Conservation (phyloP, 1,140 invertebrate genomes). For the Adoxophyes honmai region DNA sequence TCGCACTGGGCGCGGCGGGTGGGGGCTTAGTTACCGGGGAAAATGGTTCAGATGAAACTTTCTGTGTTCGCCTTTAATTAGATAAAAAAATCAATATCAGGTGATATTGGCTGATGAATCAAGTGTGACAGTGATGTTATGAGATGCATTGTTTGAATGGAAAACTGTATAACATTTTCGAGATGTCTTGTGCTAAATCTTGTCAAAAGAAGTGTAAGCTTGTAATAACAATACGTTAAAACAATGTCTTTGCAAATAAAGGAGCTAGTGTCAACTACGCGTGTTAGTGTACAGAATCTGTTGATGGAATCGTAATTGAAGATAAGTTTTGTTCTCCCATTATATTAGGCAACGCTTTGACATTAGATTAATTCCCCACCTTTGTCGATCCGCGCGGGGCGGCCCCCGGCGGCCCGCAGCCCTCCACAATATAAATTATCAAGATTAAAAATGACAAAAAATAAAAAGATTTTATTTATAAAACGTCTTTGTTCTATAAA, state of each 20-base stretch:
- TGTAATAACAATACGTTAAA: no score
- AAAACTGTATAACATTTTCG: no score
- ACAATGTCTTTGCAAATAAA: no score
- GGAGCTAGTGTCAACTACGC: no score
- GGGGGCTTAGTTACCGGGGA: conserved; percentile 15
- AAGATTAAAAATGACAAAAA: conserved; percentile 35
- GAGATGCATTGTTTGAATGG: no score
- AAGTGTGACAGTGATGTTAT: no score
- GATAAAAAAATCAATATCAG: conserved; percentile 32
- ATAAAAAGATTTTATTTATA: conserved; percentile 26
- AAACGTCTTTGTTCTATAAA: no score
- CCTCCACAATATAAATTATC: conserved; percentile 33
- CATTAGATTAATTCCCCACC: conserved; percentile 32
- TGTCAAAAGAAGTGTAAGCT: no score
- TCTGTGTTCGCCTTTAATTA: conserved; percentile 42
- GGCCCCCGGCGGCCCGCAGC: conserved; percentile 20
- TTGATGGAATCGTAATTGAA: conserved; percentile 25
- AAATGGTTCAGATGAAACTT: conserved; percentile 41
- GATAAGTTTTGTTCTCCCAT: conserved; percentile 29
- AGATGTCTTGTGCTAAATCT: no score
- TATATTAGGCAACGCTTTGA: conserved; percentile 29
- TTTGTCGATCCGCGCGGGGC: conserved; percentile 22
- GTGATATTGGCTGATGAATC: conserved; percentile 23
- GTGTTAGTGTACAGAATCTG: conserved; percentile 3
- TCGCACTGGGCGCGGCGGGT: conserved; percentile 32